Conservation (phyloP, 1,140 invertebrate species). For the Uloborus diversus region DNA sequence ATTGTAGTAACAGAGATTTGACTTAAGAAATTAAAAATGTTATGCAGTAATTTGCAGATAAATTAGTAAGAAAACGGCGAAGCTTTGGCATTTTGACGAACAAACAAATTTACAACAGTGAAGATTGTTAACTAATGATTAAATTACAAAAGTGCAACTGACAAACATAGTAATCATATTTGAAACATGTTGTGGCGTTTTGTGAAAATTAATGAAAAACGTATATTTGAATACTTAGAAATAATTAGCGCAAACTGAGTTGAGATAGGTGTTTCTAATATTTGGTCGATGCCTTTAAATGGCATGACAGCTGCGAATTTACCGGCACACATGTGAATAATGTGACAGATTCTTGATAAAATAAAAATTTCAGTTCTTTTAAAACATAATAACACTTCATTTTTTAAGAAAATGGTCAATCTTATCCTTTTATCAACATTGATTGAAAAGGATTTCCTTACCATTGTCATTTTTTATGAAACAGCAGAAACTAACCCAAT, state of each 20-base stretch:
- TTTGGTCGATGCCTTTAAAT: background rate
- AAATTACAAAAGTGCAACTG: background rate
- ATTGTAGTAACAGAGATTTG: no score
- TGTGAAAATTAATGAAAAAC: background rate
- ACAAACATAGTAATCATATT: background rate
- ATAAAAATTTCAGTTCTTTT: background rate
- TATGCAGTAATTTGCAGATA: no score
- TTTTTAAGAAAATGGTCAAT: background rate
- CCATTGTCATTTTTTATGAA: constrained; percentile 18
- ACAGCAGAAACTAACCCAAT: no score
- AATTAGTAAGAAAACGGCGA: no score
- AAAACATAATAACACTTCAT: background rate
- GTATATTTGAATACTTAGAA: no score
- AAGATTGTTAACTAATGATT: no score
- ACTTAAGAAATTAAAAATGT: no score
- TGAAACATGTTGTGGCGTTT: background rate
- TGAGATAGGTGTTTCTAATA: background rate
- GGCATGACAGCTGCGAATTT: background rate
- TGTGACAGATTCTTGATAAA: background rate
- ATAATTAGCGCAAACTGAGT: background rate
- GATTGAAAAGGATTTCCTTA: constrained; percentile 17
- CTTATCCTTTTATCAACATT: background rate
- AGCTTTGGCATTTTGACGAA: no score
- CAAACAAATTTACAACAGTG: no score
- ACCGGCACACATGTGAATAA: constrained; percentile 16